Evolutionary conservation across 2,113 vertebrate species (phyloP), one percentile per base, ranked within the genome.

Genomic region (Engystomops pustulosus): DNA sequence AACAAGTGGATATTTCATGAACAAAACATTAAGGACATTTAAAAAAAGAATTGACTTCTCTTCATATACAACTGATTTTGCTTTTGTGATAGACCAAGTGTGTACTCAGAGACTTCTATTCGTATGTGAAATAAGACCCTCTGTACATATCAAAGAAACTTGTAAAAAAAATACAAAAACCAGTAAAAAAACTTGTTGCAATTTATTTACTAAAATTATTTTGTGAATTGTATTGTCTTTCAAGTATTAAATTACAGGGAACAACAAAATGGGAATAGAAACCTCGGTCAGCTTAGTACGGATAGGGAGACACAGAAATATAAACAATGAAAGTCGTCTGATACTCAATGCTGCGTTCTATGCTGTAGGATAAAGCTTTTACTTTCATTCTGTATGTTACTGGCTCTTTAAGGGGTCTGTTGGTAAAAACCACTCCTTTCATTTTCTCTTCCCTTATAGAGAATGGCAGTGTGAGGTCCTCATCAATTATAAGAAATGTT

Each of bases 291-390:
- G 88, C 90, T 91, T 93, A 99, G 90, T 98, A 99, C 1, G 98
- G 98, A 87, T 97, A 99, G 89, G 96, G 95, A 1, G 98, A 97
- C 83, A 99, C 97, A 0, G 98, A 95, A 81, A 99, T 97, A 85
- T 98, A 98, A n/a, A 99, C 95, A 18, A 99, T 96, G 91, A 99
- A 99, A 25, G 97, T 97, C 15, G 97, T 99, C 93, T 94, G 98
- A 82, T 99, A 99, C 78, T 99, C 98, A 0, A 99, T 88, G 69
- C 88, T 93, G 23, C 98, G 93, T 0, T 94, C 94, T 0, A 85
- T 72, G 2, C 95, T 89, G 90, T 96, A 97, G 45, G 97, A 99
- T 12, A 95, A 88, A 11, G 98, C 96, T 75, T 95, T 93, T 5
- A 99, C 97, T 88, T 95, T 95, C 96, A 99, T 95, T 86, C 95